Evolutionary conservation across 2,888 invertebrate genomes (phyloP), one percentile per base, ranked within the genome.

Genomic region (Oligia strigilis): DNA sequence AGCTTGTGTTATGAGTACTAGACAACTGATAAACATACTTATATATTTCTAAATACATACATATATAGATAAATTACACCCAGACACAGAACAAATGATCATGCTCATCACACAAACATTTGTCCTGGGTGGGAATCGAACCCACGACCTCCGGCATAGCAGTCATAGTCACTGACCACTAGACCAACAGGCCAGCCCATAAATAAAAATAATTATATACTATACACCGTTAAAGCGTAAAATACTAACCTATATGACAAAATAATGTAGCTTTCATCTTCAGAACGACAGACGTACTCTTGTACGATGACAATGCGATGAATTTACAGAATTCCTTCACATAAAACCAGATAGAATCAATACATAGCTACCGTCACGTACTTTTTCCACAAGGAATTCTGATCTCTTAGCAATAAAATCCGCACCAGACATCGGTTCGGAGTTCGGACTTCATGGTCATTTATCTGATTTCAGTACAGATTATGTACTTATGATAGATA

Each of bases 321-420:
- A 86, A 86, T 83, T 75, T 85, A 67, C 58, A 75, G 75, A 73
- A 85, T 85, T 83, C 80, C 64, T 77, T 67, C 80, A 77, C 80
- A 86, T 75, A 75, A 75, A 77, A 77, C 64, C 60, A 58, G 66
- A 80, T 69, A 77, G 64, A 85, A 83, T 85, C 80, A 80, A 85
- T 83, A 86, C 55, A 55, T 70, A 77, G 72, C 69, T 70, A 75
- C 43, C 67, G 49, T 82, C 83, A 85, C 82, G 82, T 82, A 76
- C 75, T 73, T 84, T 82, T 73, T 73, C 78, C 65, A 52, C 78
- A 70, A 82, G 73, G 82, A 84, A 85, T 85, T 84, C 75, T 82
- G 82, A 82, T 84, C 84, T 85, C 66, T 70, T n/a, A 80, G 86
- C 79, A 85, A 84, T 84, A 84, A 85, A 85, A 78, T 82, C 72